Evolutionary conservation across 2,888 invertebrate genomes (phyloP), one percentile per base, ranked within the genome.

Genomic region (Alitta virens): DNA sequence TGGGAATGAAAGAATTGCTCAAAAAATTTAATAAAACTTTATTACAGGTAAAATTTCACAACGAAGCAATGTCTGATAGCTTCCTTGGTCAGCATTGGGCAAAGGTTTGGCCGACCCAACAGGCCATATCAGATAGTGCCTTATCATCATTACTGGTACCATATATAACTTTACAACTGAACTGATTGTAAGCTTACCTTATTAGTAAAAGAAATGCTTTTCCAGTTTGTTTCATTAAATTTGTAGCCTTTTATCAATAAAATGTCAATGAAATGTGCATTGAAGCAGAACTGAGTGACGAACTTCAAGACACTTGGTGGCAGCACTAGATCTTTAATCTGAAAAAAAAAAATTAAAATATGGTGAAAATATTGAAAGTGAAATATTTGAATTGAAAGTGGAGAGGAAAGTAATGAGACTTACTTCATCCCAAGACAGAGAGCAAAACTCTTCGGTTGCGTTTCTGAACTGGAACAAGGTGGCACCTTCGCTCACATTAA

Each of bases 211-310:
- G 72, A 65, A 2, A 84, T 70, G 57, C 71, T 73, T 5, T 68
- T 57, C 83, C 83, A 84, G 1, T 72, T 71, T 2, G 71, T 57
- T 2, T 74, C 70, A 60, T 78, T 72, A 71, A 84, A 84, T 23
- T 76, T 73, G 66, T 83, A 84, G 1, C 76, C 78, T n/a, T 79
- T 63, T 1, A 74, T 74, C 5, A 84, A 72, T 18, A 84, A 64
- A 2, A 71, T 73, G 56, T 71, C 74, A 56, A 79, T 77, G 73
- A 74, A 82, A 56, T 64, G 74, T 40, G 73, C 76, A 63, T 78
- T 77, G 72, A 78, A 81, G 73, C 77, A 83, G 62, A 40, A 58
- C 5, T 46, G 18, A 16, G 7, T 46, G 18, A 46, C n/a, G n/a
- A 9, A 46, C 21, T 9, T 46, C 7, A 46, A 46, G 7, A 18